Evolutionary conservation across 2,113 vertebrate species (phyloP).

Genomic region (Pangasianodon gigas): DNA sequence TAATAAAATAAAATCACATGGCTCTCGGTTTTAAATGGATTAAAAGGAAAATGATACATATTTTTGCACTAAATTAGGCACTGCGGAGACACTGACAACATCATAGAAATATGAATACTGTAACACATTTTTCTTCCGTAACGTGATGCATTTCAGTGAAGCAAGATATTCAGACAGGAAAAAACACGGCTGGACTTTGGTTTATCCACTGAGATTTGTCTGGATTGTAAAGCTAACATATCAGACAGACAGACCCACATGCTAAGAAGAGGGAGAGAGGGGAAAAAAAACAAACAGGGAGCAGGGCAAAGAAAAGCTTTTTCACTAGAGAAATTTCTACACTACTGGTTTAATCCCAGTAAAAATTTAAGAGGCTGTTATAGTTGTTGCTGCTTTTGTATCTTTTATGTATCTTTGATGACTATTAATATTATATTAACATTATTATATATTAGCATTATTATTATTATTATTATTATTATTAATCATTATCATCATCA

Average conservation of each 20-base stretch:
- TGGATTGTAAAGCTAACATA: background rate
- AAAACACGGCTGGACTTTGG: background rate
- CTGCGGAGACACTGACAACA: background rate
- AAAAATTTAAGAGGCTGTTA: background rate
- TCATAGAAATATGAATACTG: background rate
- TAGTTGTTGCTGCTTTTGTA: background rate
- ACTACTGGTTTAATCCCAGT: background rate
- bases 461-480: too few relatives aligned
- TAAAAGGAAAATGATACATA: background rate
- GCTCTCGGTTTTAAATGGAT: background rate
- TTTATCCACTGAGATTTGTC: background rate
- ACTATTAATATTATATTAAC: background rate
- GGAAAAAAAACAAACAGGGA: background rate
- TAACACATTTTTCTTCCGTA: background rate
- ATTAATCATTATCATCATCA: too few relatives aligned
- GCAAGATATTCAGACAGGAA: background rate
- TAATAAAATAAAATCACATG: background rate
- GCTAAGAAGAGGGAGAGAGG: too few relatives aligned
- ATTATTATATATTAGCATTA: too few relatives aligned
- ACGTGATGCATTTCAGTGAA: background rate
- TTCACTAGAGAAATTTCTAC: background rate
- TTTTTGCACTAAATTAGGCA: background rate
- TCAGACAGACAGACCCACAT: background rate
- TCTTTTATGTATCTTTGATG: background rate
- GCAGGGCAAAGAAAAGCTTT: background rate